Percentiles rank a stretch among this genome's conserved stretches.
phyloP scores from a whole-genome alignment of 2,113 vertebrate species.

The Phodopus roborovskii region DNA sequence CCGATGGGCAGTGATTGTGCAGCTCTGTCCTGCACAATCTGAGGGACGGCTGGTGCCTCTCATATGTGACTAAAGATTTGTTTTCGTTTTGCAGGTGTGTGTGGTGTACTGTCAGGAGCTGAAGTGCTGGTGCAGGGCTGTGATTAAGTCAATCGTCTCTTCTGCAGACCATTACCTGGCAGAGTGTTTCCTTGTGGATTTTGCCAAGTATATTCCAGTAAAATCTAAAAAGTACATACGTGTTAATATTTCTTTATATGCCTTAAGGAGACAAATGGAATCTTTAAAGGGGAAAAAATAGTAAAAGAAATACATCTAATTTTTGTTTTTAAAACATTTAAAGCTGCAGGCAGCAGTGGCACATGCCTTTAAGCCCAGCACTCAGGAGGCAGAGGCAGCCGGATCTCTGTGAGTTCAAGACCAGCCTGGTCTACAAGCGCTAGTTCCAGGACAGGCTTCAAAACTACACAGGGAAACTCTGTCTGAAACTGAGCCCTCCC shows the following conservation, averaged over 20 bases:
- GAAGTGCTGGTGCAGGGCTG: slow-evolving; percentile 87
- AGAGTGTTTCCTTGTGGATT: slow-evolving; percentile 89
- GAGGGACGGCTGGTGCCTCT: not conserved
- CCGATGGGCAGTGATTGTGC: fast-evolving
- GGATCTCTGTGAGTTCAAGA: too few species aligned
- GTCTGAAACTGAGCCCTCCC: too few species aligned
- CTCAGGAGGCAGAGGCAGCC: too few species aligned
- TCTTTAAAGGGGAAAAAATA: not conserved
- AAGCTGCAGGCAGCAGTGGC: too few species aligned
- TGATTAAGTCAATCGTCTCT: slow-evolving; percentile 80
- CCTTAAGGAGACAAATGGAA: not conserved
- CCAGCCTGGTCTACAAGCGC: too few species aligned
- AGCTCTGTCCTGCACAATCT: not conserved
- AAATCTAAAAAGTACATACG: slow-evolving; percentile 82
- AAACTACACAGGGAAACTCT: too few species aligned
- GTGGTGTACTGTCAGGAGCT: slow-evolving; percentile 86
- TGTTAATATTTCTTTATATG: not conserved
- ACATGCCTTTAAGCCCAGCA: too few species aligned
- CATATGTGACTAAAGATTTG: not conserved
- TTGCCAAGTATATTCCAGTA: slow-evolving; percentile 84
- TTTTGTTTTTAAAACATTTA: not conserved
- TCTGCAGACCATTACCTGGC: slow-evolving; percentile 75
- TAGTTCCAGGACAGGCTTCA: too few species aligned
- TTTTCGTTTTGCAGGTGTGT: slow-evolving; percentile 81
- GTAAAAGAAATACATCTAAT: not conserved